Evolutionary conservation across 1,140 invertebrate species (phyloP), one percentile per base, ranked within the genome.

Genomic region (Magallana gigas): DNA sequence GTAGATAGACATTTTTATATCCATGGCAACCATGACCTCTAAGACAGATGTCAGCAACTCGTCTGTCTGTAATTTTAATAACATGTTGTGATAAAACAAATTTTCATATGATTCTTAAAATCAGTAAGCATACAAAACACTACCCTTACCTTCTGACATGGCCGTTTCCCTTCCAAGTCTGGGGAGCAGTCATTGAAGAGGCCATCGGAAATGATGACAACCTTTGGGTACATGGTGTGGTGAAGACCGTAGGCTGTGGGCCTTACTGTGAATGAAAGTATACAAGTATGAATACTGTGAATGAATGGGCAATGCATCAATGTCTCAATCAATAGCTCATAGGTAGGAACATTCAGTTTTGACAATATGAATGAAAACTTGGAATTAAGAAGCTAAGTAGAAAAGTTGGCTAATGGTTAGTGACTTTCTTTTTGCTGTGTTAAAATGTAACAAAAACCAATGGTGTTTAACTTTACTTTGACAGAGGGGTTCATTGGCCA

Each of bases 131-230:
- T n/a, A n/a, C 8, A 76, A 29, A 29, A 11, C 68, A 36, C 68
- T 18, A 29, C 7, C 64, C 64, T 29, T 76, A 76, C 68, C 68
- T 76, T 76, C 18, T 8, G 23, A 76, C 68, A 76, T 36, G 68
- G 23, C 68, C 48, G 68, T 29, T 11, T 29, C 14, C 14, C 23
- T 29, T 76, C 68, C 23, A 11, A 29, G 1, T 36, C 68, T 76
- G 23, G 68, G 18, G 29, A 76, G 9, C 68, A 76, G 68, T 76
- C 68, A 29, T 76, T 76, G 68, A 76, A 76, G 11, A 76, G 23
- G 0, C 68, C 68, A 29, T 76, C 68, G 9, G 68, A 76, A 29
- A 76, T 76, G 36, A 76, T 23, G 11, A 76, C 68, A 29, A 76
- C 12, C 23, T 76, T 76, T 8, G 68, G 68, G 36, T 76, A 76